A percentile compares a stretch with the other conserved stretches of the same genome.
Evolutionary conservation across 2,797 vertebrate species (phyloP).

Genomic region (Macroramphosus scolopax): DNA sequence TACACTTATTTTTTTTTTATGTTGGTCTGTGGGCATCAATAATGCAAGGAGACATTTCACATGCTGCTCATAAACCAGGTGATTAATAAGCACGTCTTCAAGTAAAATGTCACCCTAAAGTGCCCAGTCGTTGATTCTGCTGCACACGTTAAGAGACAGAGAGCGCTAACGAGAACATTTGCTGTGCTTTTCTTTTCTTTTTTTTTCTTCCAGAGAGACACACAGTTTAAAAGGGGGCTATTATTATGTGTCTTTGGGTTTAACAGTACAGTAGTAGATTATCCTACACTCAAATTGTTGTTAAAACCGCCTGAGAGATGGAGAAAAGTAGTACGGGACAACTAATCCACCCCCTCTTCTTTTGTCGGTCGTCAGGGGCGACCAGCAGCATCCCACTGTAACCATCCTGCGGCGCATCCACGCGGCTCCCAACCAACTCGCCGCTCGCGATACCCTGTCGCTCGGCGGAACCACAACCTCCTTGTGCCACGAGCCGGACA

Average conservation of each 20-base stretch:
- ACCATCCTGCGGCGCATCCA: conserved; percentile 6
- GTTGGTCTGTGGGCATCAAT: conserved; percentile 14
- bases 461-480: conserved; percentile 64
- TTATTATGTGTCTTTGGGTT: conserved; percentile 52
- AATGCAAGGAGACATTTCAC: conserved; percentile 47
- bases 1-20: too few relatives aligned
- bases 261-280: conserved; percentile 54
- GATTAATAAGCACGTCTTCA: conserved; percentile 57
- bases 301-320: conserved; percentile 60
- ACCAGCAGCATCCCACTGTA: background rate
- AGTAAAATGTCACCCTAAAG: conserved; percentile 71
- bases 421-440: conserved; percentile 21
- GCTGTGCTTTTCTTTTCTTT: conserved; percentile 36
- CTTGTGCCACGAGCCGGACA: conserved; percentile 51
- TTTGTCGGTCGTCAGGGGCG: background rate
- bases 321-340: conserved; percentile 30
- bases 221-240: conserved; percentile 30
- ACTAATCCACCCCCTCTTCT: conserved; percentile 16
- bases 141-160: conserved; percentile 52
- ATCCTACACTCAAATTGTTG: conserved; percentile 43
- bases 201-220: conserved; percentile 30
- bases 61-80: conserved; percentile 43
- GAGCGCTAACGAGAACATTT: conserved; percentile 51
- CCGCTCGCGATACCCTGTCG: conserved; percentile 60
- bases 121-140: conserved; percentile 66